These are phyloP conservation scores for Trogon melanurus DNA, from an alignment of 2,113 vertebrate species.

Conservation along the genomic window DNA sequence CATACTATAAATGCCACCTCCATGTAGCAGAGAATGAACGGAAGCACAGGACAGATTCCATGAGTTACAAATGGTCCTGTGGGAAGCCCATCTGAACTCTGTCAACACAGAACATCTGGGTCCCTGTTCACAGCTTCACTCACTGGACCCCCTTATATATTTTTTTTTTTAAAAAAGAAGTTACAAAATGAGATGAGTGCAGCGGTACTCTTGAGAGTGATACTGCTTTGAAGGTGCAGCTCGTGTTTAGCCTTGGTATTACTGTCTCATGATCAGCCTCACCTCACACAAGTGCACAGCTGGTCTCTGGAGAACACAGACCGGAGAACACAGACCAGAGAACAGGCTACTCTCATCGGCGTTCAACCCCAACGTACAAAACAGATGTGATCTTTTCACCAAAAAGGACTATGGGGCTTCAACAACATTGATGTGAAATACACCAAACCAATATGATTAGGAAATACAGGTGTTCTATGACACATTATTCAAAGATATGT, in stretches of 20 bases:
- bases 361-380: accelerated
- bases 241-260: not conserved
- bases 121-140: not conserved
- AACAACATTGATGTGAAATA: not conserved
- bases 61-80: not conserved
- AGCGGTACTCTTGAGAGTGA: not conserved
- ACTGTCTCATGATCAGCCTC: not conserved
- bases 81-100: not conserved
- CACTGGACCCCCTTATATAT: no score
- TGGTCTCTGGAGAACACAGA: not conserved
- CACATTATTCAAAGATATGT: not conserved
- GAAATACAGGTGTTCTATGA: not conserved
- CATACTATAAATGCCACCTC: not conserved
- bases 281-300: not conserved
- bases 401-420: not conserved
- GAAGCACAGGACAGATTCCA: not conserved
- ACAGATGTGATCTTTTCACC: not conserved
- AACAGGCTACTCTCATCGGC: not conserved
- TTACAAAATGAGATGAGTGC: not conserved
- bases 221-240: not conserved
- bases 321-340: not conserved
- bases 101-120: not conserved
- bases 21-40: not conserved
- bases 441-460: not conserved
- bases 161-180: not conserved